Evolutionary conservation across 2,888 invertebrate genomes (phyloP), one percentile per base, ranked within the genome.

Genomic region (Ditylenchus weischeri): DNA sequence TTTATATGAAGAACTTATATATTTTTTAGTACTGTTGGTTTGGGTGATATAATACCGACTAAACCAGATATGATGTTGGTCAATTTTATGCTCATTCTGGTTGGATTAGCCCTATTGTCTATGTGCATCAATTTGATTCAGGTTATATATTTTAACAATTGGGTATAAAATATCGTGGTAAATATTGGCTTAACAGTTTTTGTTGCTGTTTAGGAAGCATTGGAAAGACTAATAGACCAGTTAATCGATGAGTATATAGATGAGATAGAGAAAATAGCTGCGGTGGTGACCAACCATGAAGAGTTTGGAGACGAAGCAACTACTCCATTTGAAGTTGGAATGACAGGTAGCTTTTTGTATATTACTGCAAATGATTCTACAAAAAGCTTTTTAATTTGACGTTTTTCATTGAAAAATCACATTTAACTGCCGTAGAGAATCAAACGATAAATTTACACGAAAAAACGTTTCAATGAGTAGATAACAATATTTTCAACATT

Each of bases 1-100:
- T 29, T 29, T 4, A 29, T 5, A 29, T 5, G 5, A n/a, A 29
- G 5, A 29, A 29, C 29, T 29, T 29, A 29, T 18, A 35, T 76
- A n/a, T n/a, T n/a, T n/a, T n/a, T 70, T 62, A 79, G 79, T 68
- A 82, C 82, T 47, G 80, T 82, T 10, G 81, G 81, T 4, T 72
- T 82, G 6, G 82, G 82, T 10, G 82, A 82, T 65, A 75, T 82
- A 51, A 73, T 80, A 7, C 80, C 82, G 29, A 70, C 73, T n/a
- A 79, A 80, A 38, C 76, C 76, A 10, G 79, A 81, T 66, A 80
- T 81, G 80, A 81, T 82, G 77, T 68, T 81, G 23, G 60, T 68
- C 51, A 81, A 82, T 66, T 82, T 82, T 64, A 64, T 78, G 38
- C 71, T 82, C 43, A 82, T 82, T 62, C 74, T 82, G 23, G 72